Evolutionary conservation across 64 coral and sea anemone species (phyloP), one percentile per base, ranked within the genome.

Genomic region (Pocillopora damicornis): DNA sequence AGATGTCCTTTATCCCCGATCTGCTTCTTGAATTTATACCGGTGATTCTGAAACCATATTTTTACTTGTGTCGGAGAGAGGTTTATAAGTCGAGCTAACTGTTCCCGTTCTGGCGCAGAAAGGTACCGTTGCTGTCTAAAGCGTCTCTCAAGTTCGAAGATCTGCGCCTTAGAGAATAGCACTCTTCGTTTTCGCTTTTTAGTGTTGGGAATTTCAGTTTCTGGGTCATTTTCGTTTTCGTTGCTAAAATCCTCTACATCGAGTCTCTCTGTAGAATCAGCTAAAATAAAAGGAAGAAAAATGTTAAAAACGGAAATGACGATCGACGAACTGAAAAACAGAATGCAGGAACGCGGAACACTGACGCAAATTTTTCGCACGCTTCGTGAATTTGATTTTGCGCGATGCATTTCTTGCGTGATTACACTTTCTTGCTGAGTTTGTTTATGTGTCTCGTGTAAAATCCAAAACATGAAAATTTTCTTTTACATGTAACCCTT

Each of bases 21-120:
- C 59, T 90, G 89, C 23, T 82, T 73, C 75, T 90, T 90, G 69
- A 76, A 82, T 90, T 94, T 94, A 77, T 94, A 94, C 13, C 93
- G 93, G 77, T 94, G 93, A 60, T 94, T 94, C 42, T 94, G 93
- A 74, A 94, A 94, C 93, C 93, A 94, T 71, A 94, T 94, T 90
- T 94, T 94, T 56, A 94, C 93, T 67, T 94, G 93, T 5, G 87
- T 90, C 25, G 93, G 93, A 14, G 93, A 90, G 9, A 94, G 88
- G 60, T 85, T 90, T 67, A 94, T 94, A 61, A 94, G 89, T 37
- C 93, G 76, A 1, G 93, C 93, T 23, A 94, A 84, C 38, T 94
- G 93, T 71, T 94, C 93, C 1, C 93, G 82, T 63, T 94, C 93
- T 51, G 93, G 93, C 8, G 93, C 93, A 1, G 93, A 94, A 25